A percentile compares a stretch with the other conserved stretches of the same genome.
phyloP scores from a whole-genome alignment of 2,113 vertebrate genomes.

The Equus przewalskii region DNA sequence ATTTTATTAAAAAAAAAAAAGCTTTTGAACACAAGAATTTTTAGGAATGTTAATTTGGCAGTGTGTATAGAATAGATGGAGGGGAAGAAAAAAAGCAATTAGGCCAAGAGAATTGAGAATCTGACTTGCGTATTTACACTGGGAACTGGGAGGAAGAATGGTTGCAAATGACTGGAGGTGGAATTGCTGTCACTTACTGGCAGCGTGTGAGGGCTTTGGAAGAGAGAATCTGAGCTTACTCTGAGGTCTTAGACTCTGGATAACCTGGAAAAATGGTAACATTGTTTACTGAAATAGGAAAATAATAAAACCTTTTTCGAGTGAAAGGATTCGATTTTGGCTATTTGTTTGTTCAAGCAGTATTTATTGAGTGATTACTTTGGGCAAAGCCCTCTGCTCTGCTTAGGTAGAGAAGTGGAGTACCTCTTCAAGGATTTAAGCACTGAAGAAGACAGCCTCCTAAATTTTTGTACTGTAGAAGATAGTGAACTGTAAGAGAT shows the following conservation, averaged over 20 bases:
- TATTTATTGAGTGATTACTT: background rate
- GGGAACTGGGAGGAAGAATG: background rate
- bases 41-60: conserved; percentile 18
- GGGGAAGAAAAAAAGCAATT: background rate
- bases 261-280: background rate
- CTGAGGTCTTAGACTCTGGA: background rate
- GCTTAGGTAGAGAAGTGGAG: background rate
- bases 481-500: background rate
- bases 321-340: background rate
- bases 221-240: background rate
- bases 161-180: background rate
- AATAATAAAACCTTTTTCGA: background rate
- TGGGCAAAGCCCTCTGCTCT: background rate
- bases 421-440: background rate
- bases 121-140: background rate
- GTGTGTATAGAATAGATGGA: background rate
- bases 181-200: background rate
- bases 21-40: background rate
- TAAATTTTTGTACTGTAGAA: background rate
- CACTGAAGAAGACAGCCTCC: background rate
- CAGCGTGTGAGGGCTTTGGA: background rate
- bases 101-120: background rate
- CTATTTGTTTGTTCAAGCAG: background rate
- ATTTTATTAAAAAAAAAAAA: background rate
- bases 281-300: conserved; percentile 43